Base-by-base conservation (phyloP, 2,113 vertebrate genomes). In the Harpagus bidentatus region DNA sequence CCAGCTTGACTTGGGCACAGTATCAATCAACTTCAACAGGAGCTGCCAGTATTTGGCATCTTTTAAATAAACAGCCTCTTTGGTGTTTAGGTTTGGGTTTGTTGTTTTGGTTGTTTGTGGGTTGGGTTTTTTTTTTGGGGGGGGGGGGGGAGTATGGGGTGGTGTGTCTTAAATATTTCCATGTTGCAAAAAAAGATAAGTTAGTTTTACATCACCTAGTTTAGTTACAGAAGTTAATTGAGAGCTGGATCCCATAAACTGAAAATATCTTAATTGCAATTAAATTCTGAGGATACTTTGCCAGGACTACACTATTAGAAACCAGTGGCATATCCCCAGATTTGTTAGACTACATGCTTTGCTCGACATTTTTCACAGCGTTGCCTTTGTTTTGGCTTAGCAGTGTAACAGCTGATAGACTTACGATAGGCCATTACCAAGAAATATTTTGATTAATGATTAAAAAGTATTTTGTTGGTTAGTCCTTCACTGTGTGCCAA, bases 1-100 rank as follows among this genome's bases (percentile, higher is more conserved):
- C 80, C 86, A 67, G 67, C 72, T 79, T 87, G 56, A 93, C 92
- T 93, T 56, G 88, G 88, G 61, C 80, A 94, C 93, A 91, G 89
- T 93, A 95, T 92, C 86, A 93, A 56, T 93, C 86, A 77, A 25
- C 72, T 96, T 69, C 69, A 89, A 70, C 56, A 78, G 55, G 90
- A 97, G 56, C 79, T 93, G 65, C 67, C 59, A 63, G 47, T 67
- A 47, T 81, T 95, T 78, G 72, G 63, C 47, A 32, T 74, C 55
- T 86, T 93, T 67, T 78, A 74, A 96, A 81, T 63, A 50, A 92
- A 42, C 34, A 72, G 26, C 47, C 7, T 82, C 52, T 76, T 77
- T 11, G 10, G n/a, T 65, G 47, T n/a, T 82, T 74, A 52, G 36
- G 29, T 22, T 72, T 52, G 21, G 34, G 9, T 3, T 16, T 16